These are phyloP conservation scores for Corvus cornix DNA, from an alignment of 2,113 vertebrate species.

Conservation along the genomic window DNA sequence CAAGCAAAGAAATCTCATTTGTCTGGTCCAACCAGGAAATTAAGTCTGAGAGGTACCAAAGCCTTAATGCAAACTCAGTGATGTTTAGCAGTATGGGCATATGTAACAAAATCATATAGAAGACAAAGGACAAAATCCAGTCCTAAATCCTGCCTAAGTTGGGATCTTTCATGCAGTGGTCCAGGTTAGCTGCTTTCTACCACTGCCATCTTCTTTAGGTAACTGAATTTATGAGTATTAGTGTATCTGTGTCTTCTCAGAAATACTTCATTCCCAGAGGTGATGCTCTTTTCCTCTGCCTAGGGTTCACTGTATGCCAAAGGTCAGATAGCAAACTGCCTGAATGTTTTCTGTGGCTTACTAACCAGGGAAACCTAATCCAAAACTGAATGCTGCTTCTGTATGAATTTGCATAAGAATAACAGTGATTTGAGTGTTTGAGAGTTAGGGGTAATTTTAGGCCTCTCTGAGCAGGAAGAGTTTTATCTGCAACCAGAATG, in stretches of 20 bases:
- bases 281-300: neutral
- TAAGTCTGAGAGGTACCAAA: neutral
- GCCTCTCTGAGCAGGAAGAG: neutral
- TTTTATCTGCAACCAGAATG: neutral
- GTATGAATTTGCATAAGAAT: neutral
- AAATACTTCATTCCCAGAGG: neutral
- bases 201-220: neutral
- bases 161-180: neutral
- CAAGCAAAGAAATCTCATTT: neutral
- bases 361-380: neutral
- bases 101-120: neutral
- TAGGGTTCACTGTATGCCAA: neutral
- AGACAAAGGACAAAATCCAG: neutral
- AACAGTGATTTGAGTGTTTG: neutral
- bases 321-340: neutral
- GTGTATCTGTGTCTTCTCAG: neutral
- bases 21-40: neutral
- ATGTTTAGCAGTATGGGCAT: fast-evolving
- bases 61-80: neutral
- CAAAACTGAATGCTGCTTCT: neutral
- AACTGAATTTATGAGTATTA: neutral
- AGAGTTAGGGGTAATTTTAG: neutral
- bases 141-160: neutral
- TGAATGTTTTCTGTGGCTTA: neutral
- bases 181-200: neutral